Evolutionary conservation across 2,113 vertebrate genomes (phyloP), one percentile per base, ranked within the genome.

Genomic region (Helogale parvula): DNA sequence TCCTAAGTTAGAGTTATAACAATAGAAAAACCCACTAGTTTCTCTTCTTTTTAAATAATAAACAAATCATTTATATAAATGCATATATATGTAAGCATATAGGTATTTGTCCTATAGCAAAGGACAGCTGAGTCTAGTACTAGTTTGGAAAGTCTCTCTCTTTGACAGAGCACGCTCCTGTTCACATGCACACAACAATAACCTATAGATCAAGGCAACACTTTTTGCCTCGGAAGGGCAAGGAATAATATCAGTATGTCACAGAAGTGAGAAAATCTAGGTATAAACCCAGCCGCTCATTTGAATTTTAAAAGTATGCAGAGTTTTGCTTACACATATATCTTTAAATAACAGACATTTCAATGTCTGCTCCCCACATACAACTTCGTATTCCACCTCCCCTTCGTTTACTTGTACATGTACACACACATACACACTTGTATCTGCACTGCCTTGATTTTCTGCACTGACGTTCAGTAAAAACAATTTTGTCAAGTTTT

Each of bases 111-210:
- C n/a, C n/a, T n/a, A n/a, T n/a, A n/a, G n/a, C n/a, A 95, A 90
- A 47, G 79, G 94, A 66, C 79, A 94, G 84, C 0, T 86, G 66
- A 83, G n/a, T 54, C 63, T 38, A 84, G 13, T 23, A 72, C 83
- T 1, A 71, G 66, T 86, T 80, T 72, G 71, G 96, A 82, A 96
- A 96, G 93, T 98, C 98, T 96, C 95, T 98, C 98, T 99, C 99
- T 99, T 99, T 99, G 99, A 99, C 98, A 99, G 98, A 99, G 98
- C 99, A 99, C 98, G 99, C 99, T 99, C 97, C 98, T 99, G 98
- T 99, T 99, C 99, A 98, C 98, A 99, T 98, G 98, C 97, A 98
- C 94, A 96, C 93, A 94, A 98, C 76, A 89, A 15, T 88, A 90
- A 96, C 63, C 84, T 57, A 13, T 16, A 81, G 16, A 71, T 45